Evolutionary conservation across 2,888 invertebrate species (phyloP).

Genomic region (Scaptomyza parva): DNA sequence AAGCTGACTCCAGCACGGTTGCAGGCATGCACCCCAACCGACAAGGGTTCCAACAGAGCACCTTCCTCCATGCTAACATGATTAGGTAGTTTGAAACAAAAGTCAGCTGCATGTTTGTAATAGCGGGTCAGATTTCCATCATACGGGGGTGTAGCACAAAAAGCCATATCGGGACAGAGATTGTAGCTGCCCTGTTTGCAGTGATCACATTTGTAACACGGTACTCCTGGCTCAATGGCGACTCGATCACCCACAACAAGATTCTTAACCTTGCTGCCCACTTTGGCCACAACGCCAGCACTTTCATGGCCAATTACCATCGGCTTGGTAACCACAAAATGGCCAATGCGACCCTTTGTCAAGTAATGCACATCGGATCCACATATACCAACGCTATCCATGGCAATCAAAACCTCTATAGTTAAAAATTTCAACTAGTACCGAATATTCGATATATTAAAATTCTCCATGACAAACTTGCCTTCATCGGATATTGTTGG

Average conservation of each 20-base stretch:
- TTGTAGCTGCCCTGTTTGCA: constrained; percentile 96
- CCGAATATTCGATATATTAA: not conserved
- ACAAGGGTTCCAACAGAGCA: constrained; percentile 95
- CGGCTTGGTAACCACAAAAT: constrained; percentile 93
- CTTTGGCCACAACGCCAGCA: constrained; percentile 91
- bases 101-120: constrained; percentile 95
- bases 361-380: constrained; percentile 98
- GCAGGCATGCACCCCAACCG: constrained; percentile 97
- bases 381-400: constrained; percentile 98
- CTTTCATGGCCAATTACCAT: constrained; percentile 99
- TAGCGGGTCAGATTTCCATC: constrained; percentile 95
- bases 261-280: constrained; percentile 89
- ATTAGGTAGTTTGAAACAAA: constrained; percentile 95
- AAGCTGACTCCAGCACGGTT: constrained; percentile 91
- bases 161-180: constrained; percentile 93
- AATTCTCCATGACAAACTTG: constrained; percentile 11
- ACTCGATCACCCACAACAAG: constrained; percentile 94
- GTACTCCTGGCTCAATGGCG: constrained; percentile 97
- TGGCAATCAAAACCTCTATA: constrained; percentile 88
- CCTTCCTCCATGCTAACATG: constrained; percentile 96
- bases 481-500: constrained; percentile 91
- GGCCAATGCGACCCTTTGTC: constrained; percentile 92
- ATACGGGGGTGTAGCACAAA: constrained; percentile 97
- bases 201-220: constrained; percentile 92
- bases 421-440: not conserved